phyloP scores from a whole-genome alignment of 2,888 invertebrate species.

The Cephus nigrinus region DNA sequence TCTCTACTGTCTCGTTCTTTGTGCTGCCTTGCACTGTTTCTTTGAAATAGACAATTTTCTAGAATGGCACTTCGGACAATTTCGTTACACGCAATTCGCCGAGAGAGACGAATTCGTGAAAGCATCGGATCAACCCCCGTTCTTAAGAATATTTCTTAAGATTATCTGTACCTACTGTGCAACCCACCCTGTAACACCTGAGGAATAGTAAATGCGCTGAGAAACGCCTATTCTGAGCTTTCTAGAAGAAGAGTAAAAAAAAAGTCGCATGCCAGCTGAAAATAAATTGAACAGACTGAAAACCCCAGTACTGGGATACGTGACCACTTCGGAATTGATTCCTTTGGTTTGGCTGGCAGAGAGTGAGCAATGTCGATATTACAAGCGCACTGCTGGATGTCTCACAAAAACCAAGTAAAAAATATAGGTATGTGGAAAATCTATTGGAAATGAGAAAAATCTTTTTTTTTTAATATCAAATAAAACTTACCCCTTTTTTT shows the following conservation, averaged over 20 bases:
- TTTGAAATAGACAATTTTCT: not conserved
- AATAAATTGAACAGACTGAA: not conserved
- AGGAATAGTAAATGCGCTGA: not conserved
- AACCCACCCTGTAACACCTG: too few relatives aligned
- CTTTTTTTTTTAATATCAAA: not conserved
- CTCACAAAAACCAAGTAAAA: not conserved
- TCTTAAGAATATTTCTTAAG: too few relatives aligned
- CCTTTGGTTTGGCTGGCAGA: not conserved
- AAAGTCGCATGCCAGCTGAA: not conserved
- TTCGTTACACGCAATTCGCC: not conserved
- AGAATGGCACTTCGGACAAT: not conserved
- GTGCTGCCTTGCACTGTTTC: not conserved
- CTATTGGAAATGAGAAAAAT: conserved; percentile 15
- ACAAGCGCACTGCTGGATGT: not conserved
- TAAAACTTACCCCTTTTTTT: conserved; percentile 72
- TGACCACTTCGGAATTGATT: not conserved
- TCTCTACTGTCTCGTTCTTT: too few relatives aligned
- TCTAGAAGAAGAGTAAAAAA: not conserved
- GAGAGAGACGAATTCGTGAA: not conserved
- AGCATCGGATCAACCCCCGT: too few relatives aligned
- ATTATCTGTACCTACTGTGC: too few relatives aligned
- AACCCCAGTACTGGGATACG: not conserved
- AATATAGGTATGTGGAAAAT: not conserved
- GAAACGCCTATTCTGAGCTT: not conserved
- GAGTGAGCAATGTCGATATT: not conserved